Evolutionary conservation across 2,113 vertebrate genomes (phyloP).

Genomic region (Blennius ocellaris): DNA sequence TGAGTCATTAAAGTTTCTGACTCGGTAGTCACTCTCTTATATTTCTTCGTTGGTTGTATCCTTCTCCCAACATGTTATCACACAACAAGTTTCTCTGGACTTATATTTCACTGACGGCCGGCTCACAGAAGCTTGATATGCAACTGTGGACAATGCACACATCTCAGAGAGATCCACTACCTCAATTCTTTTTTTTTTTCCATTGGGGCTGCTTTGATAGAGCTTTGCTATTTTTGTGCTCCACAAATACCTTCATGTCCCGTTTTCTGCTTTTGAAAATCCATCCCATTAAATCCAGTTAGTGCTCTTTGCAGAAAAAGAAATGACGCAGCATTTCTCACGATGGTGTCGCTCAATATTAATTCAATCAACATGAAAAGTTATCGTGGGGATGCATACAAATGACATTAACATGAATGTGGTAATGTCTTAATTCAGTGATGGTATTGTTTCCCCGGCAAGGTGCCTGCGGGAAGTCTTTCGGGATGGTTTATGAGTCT

Average conservation of each 20-base stretch:
- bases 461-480: conserved; percentile 62
- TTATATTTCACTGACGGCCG: conserved; percentile 21
- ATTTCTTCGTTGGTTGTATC: conserved; percentile 29
- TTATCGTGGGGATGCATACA: conserved; percentile 46
- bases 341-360: conserved; percentile 44
- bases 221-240: conserved; percentile 55
- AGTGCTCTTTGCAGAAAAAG: background rate
- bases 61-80: conserved; percentile 29
- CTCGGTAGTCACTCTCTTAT: conserved; percentile 19
- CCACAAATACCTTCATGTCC: conserved; percentile 51
- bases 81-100: conserved; percentile 17
- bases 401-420: conserved; percentile 76
- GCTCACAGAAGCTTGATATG: conserved; percentile 39
- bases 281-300: conserved; percentile 48
- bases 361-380: conserved; percentile 70
- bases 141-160: conserved; percentile 39
- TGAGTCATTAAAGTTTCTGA: conserved; percentile 44
- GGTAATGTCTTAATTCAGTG: conserved; percentile 74
- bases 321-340: conserved; percentile 40
- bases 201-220: conserved; percentile 34
- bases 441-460: conserved; percentile 72
- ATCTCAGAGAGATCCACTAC: conserved; percentile 37
- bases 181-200: conserved; percentile 3
- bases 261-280: conserved; percentile 47
- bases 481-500: conserved; percentile 74